phyloP scores from a whole-genome alignment of 2,888 invertebrate genomes.

The Drosophila acutilabella region DNA sequence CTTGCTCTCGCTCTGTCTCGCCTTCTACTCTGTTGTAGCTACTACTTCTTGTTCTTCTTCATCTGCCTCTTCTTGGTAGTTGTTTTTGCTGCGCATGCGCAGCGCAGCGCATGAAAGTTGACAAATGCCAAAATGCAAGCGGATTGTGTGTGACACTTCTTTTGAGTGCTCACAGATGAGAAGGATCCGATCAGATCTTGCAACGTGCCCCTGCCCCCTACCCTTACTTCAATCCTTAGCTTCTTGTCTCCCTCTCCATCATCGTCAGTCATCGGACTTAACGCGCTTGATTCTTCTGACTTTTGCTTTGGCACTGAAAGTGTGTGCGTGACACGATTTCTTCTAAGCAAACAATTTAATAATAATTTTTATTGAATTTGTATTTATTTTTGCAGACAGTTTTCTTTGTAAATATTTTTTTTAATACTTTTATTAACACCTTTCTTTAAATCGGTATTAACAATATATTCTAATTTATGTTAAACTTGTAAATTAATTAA shows the following conservation, averaged over 20 bases:
- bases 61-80: slow-evolving; percentile 4
- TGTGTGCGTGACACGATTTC: slow-evolving; percentile 8
- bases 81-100: slow-evolving; percentile 68
- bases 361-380: too few species aligned
- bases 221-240: too few species aligned
- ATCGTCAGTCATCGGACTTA: slow-evolving; percentile 14
- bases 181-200: slow-evolving; percentile 17
- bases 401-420: too few species aligned
- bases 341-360: too few species aligned
- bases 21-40: slow-evolving; percentile 10
- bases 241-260: too few species aligned
- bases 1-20: too few species aligned
- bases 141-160: slow-evolving; percentile 77
- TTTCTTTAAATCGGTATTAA: too few species aligned
- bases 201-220: not conserved
- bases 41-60: not conserved
- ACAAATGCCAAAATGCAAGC: slow-evolving; percentile 81
- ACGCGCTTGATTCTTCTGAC: slow-evolving; percentile 2
- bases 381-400: too few species aligned
- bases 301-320: not conserved
- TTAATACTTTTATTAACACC: too few species aligned
- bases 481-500: too few species aligned
- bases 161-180: slow-evolving; percentile 51
- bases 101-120: slow-evolving; percentile 75
- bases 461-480: too few species aligned